Conservation (phyloP, 2,888 invertebrate genomes). For the Aethes cnicana region DNA sequence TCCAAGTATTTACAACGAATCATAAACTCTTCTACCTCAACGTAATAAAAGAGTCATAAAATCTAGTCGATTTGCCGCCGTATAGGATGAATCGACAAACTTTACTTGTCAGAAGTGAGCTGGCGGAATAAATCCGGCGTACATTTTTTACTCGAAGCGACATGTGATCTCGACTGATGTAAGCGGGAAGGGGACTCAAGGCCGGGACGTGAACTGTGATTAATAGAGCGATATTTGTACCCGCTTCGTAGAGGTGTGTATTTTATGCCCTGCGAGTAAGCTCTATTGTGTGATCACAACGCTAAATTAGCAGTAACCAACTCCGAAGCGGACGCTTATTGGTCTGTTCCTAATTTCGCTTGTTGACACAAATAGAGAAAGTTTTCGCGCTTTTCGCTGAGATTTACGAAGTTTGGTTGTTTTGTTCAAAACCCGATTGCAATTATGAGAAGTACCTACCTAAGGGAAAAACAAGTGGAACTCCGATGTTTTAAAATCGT, state of each 20-base stretch:
- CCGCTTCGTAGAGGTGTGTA: conserved; percentile 13
- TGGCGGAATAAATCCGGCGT: conserved; percentile 1
- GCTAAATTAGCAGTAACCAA: conserved; percentile 8
- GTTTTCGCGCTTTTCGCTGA: too few relatives aligned
- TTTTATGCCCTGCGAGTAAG: conserved; percentile 12
- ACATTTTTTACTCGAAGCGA: conserved; percentile 6
- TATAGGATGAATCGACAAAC: neutral
- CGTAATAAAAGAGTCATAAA: neutral
- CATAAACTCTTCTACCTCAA: neutral
- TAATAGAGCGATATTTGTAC: conserved; percentile 20
- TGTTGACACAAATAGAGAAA: too few relatives aligned
- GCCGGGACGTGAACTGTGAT: conserved; percentile 16
- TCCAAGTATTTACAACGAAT: too few relatives aligned
- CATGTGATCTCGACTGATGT: neutral
- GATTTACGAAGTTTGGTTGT: too few relatives aligned
- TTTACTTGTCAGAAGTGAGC: neutral
- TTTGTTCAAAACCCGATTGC: too few relatives aligned
- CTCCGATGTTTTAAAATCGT: too few relatives aligned
- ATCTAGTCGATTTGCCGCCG: neutral
- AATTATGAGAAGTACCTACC: too few relatives aligned
- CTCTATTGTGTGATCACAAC: conserved; percentile 20
- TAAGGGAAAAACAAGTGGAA: too few relatives aligned
- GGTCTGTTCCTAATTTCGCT: conserved; percentile 3
- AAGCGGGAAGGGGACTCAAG: neutral
- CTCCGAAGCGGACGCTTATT: conserved; percentile 3